A percentile compares a stretch with the other conserved stretches of the same genome.
These are phyloP conservation scores for Sylvicola cinctus DNA, from an alignment of 2,888 invertebrate genomes.

Conservation along the genomic window DNA sequence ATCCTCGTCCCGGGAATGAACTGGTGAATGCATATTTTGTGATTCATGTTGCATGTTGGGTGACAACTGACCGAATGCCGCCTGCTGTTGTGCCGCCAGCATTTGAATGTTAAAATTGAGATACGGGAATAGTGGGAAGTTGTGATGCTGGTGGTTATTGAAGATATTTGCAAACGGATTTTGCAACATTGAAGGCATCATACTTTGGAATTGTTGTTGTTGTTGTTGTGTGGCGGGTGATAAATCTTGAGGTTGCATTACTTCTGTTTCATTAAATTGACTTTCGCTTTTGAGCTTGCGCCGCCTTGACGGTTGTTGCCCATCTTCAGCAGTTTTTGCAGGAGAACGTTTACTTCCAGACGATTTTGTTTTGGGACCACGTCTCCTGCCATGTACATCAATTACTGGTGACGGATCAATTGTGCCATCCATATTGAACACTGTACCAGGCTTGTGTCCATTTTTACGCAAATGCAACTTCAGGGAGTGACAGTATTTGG, in stretches of 20 bases:
- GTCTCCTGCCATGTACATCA: conserved; percentile 74
- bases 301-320: too few species aligned
- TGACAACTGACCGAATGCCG: conserved; percentile 9
- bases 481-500: conserved; percentile 94
- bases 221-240: too few species aligned
- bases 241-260: too few species aligned
- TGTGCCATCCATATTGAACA: conserved; percentile 71
- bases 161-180: too few species aligned
- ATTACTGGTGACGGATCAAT: conserved; percentile 75
- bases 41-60: too few species aligned
- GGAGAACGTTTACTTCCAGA: conserved; percentile 6
- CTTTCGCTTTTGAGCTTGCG: too few species aligned
- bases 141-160: conserved; percentile 15
- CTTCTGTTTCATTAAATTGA: too few species aligned
- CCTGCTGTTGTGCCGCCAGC: conserved; percentile 25
- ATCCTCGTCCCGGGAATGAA: too few species aligned
- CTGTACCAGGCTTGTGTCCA: conserved; percentile 74
- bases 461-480: conserved; percentile 90
- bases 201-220: too few species aligned
- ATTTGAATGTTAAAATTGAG: conserved; percentile 25
- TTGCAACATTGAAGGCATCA: too few species aligned
- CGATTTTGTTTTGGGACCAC: conserved; percentile 55
- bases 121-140: conserved; percentile 22
- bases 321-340: too few species aligned
- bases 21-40: too few species aligned